These are phyloP conservation scores for Leptinotarsa haldemani DNA, from an alignment of 2,888 invertebrate genomes.

Conservation along the genomic window DNA sequence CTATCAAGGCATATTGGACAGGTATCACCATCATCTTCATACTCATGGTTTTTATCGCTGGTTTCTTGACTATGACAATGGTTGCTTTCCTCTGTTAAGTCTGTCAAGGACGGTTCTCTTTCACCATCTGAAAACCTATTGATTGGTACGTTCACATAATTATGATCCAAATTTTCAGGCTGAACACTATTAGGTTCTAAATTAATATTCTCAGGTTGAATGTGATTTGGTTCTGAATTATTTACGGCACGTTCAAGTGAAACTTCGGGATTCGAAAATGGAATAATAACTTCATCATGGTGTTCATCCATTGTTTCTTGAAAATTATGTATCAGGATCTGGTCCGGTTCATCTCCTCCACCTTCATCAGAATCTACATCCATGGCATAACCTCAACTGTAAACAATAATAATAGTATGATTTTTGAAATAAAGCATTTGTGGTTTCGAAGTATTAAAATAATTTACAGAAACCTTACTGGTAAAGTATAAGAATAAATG, in stretches of 20 bases:
- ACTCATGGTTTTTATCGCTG: conserved; percentile 41
- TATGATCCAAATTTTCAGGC: conserved; percentile 26
- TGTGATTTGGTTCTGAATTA: conserved; percentile 40
- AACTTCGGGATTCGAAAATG: conserved; percentile 42
- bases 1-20: conserved; percentile 91
- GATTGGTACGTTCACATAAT: conserved; percentile 34
- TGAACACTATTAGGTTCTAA: conserved; percentile 40
- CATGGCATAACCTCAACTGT: conserved; percentile 14
- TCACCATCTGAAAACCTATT: conserved; percentile 38
- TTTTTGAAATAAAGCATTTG: too few relatives aligned
- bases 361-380: conserved; percentile 17
- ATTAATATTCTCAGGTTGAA: conserved; percentile 34
- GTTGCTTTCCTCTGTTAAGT: conserved; percentile 45
- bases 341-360: not conserved
- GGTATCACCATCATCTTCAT: conserved; percentile 75
- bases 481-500: too few relatives aligned
- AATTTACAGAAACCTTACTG: too few relatives aligned
- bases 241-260: conserved; percentile 41
- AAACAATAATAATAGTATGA: not conserved
- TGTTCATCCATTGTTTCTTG: not conserved
- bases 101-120: conserved; percentile 38
- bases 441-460: too few relatives aligned
- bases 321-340: not conserved
- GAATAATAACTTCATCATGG: conserved; percentile 41
- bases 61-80: conserved; percentile 34